Percentiles rank a stretch among this genome's conserved stretches.
phyloP scores from a whole-genome alignment of 2,888 invertebrate species.

The Ypsolopha scabrella region DNA sequence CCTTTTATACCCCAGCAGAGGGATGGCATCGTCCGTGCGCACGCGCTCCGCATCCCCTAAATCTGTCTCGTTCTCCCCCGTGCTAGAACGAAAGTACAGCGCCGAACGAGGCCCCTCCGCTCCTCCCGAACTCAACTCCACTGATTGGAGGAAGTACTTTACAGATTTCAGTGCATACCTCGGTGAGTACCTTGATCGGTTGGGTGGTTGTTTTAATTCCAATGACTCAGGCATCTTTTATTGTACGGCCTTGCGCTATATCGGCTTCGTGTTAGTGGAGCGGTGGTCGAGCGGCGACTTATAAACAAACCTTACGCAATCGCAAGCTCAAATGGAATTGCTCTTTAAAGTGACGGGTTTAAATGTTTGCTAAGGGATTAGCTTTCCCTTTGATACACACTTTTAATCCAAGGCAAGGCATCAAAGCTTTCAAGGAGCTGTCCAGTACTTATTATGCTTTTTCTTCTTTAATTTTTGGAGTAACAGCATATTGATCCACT shows the following conservation, averaged over 20 bases:
- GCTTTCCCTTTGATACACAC: no score
- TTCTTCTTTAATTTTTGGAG: no score
- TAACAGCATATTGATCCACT: no score
- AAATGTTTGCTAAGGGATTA: no score
- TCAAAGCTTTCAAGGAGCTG: no score
- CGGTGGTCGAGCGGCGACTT: constrained; percentile 27
- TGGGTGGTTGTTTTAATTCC: constrained; percentile 21
- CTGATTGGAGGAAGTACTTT: constrained; percentile 63
- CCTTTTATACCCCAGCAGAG: constrained; percentile 53
- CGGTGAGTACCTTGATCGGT: constrained; percentile 43
- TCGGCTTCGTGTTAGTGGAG: constrained; percentile 45
- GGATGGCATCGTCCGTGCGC: constrained; percentile 71
- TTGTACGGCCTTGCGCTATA: constrained; percentile 27
- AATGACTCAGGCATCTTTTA: constrained; percentile 53
- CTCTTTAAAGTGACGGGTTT: constrained; percentile 1
- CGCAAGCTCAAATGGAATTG: constrained; percentile 22
- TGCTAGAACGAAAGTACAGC: constrained; percentile 70
- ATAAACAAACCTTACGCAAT: constrained; percentile 61
- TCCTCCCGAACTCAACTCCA: constrained; percentile 43
- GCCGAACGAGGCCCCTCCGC: constrained; percentile 31
- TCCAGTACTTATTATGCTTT: no score
- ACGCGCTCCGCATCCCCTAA: constrained; percentile 75
- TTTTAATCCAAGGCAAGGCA: no score
- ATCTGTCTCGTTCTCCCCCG: constrained; percentile 74
- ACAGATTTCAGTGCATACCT: constrained; percentile 64